These are phyloP conservation scores for Bradypodion pumilum DNA, from an alignment of 2,797 vertebrate genomes.

Conservation along the genomic window DNA sequence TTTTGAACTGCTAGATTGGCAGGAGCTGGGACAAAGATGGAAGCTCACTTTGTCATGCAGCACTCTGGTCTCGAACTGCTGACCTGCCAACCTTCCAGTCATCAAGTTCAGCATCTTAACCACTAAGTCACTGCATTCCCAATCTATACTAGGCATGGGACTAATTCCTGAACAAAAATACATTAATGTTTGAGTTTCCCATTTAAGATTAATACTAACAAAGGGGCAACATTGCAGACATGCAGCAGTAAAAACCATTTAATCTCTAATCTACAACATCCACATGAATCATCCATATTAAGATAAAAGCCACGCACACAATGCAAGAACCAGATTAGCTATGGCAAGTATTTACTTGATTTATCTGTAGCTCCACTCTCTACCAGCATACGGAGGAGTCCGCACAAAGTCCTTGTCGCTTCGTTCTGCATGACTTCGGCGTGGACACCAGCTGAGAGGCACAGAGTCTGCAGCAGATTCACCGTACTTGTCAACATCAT, in stretches of 20 bases:
- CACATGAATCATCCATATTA: not conserved
- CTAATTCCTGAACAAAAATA: not conserved
- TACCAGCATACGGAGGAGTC: constrained; percentile 92
- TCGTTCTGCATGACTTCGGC: constrained; percentile 93
- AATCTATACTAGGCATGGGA: not conserved
- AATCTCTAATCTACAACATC: not conserved
- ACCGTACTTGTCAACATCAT: constrained; percentile 94
- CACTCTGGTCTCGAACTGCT: too few relatives aligned
- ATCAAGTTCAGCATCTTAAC: too few relatives aligned
- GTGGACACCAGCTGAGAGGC: constrained; percentile 91
- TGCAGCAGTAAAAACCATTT: not conserved
- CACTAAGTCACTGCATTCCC: too few relatives aligned
- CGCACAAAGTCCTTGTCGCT: constrained; percentile 91
- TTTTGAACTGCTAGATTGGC: too few relatives aligned
- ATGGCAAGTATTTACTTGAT: constrained; percentile 75
- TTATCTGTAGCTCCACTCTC: constrained; percentile 93
- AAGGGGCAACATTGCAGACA: not conserved
- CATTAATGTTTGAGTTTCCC: not conserved
- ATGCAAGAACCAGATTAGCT: not conserved
- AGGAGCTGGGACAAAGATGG: too few relatives aligned
- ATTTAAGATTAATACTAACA: not conserved
- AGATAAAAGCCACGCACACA: constrained; percentile 1
- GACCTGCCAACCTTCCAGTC: too few relatives aligned
- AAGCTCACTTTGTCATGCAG: too few relatives aligned
- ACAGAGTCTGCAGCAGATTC: constrained; percentile 92